Conservation (phyloP, 1,140 invertebrate species). For the Pseudomyrmex cubaensis region DNA sequence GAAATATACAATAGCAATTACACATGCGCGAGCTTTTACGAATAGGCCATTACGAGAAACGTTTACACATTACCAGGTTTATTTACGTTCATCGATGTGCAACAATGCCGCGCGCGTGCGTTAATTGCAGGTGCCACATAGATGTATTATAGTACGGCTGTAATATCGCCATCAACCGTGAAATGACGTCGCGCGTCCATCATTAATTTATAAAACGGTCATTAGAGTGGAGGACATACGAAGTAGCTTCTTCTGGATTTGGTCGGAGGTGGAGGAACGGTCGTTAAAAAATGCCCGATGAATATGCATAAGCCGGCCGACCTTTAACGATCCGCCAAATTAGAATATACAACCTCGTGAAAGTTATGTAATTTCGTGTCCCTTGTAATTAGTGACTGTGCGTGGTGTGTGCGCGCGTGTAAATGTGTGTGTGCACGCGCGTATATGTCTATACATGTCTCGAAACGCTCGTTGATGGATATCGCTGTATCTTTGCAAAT, state of each 20-base stretch:
- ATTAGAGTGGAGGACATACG: conserved; percentile 62
- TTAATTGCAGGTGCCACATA: conserved; percentile 71
- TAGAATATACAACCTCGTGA: conserved; percentile 72
- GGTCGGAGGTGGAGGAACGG: conserved; percentile 13
- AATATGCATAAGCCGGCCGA: conserved; percentile 72
- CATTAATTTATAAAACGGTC: conserved; percentile 74
- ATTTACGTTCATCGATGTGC: conserved; percentile 70
- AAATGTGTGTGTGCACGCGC: too few relatives aligned
- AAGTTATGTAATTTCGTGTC: conserved; percentile 74
- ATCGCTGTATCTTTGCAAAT: too few relatives aligned
- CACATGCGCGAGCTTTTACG: conserved; percentile 25
- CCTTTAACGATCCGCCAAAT: conserved; percentile 77
- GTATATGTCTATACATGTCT: too few relatives aligned
- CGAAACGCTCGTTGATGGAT: too few relatives aligned
- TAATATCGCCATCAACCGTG: conserved; percentile 61
- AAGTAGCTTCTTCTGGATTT: conserved; percentile 52
- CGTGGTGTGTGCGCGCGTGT: conserved; percentile 39
- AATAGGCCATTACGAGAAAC: conserved; percentile 62
- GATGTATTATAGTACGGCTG: conserved; percentile 58
- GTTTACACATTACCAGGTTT: conserved; percentile 49
- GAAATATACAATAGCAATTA: conserved; percentile 59
- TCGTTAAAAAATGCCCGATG: conserved; percentile 71
- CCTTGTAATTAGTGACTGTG: conserved; percentile 69
- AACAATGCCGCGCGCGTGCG: conserved; percentile 61
- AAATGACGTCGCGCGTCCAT: conserved; percentile 56